Evolutionary conservation across 2,113 vertebrate genomes (phyloP).

Genomic region (Protomyctophum bolini): DNA sequence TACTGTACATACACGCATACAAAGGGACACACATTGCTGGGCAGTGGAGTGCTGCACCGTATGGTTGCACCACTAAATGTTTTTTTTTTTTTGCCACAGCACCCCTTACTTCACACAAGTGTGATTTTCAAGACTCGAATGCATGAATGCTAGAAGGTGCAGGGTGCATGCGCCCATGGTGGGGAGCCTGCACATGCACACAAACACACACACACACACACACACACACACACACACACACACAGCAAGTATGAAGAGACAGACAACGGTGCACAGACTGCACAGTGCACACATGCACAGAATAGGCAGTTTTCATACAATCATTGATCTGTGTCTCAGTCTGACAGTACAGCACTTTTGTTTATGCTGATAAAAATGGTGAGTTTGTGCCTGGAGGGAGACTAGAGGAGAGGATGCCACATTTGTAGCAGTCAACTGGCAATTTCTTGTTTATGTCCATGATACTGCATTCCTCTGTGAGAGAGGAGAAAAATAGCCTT

Average conservation of each 20-base stretch:
- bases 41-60: no score
- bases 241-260: neutral
- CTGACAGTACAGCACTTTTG: conserved; percentile 45
- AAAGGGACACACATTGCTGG: no score
- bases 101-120: no score
- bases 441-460: conserved; percentile 23
- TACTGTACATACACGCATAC: no score
- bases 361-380: conserved; percentile 30
- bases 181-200: neutral
- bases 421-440: conserved; percentile 25
- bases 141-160: no score
- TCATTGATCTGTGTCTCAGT: conserved; percentile 50
- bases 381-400: conserved; percentile 12
- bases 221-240: conserved; percentile 9
- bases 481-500: conserved; percentile 23
- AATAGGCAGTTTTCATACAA: conserved; percentile 34
- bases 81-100: no score
- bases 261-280: no score
- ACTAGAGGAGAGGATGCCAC: neutral
- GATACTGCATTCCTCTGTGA: neutral
- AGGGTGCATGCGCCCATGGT: no score
- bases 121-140: no score
- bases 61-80: no score
- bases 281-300: neutral
- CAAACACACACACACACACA: conserved; percentile 8